Base-by-base conservation (phyloP, 2,113 vertebrate species). In the Hyaena hyaena region DNA sequence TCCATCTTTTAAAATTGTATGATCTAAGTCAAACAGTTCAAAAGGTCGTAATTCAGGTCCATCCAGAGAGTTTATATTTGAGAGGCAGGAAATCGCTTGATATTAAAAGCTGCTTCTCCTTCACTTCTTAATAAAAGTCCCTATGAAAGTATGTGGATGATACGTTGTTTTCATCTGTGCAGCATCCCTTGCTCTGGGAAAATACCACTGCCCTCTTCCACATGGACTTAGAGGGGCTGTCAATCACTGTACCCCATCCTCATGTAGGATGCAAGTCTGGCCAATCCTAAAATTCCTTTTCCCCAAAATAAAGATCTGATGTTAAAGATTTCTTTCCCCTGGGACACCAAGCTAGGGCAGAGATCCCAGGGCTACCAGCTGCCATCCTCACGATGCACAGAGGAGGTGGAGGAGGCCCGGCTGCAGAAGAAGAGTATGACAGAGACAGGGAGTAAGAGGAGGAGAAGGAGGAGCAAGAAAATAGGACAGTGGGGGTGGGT, bases 41-140 rank as follows among this genome's bases (percentile, higher is more conserved):
- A 77, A 93, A 55, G 35, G 35, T 68, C 50, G 39, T 55, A 66
- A 53, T 65, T 85, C 69, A 53, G 48, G 26, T 83, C 43, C 48
- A 55, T 83, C 43, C 35, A 45, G 74, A 63, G 48, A 87, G 33
- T 69, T 86, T 95, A 73, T 63, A 65, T 74, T 68, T 53, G 55
- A 95, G 79, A 94, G 79, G 6, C 68, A 84, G 94, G 92, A 96
- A 96, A 74, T 93, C 35, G 35, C 74, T 87, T 95, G 53, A 69
- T 89, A 55, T 85, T 68, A 94, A 95, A 94, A 95, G 48, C 73
- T 91, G 86, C 53, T 24, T 79, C 55, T 61, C 45, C 77, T 95
- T 74, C 55, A 87, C 55, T 96, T 85, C 66, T 93, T 93, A 84
- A 58, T 86, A 86, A 95, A 95, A 92, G 55, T 92, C 33, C 55